Base-by-base conservation (phyloP, 2,113 vertebrate species). In the Trematocara stigmaticum region DNA sequence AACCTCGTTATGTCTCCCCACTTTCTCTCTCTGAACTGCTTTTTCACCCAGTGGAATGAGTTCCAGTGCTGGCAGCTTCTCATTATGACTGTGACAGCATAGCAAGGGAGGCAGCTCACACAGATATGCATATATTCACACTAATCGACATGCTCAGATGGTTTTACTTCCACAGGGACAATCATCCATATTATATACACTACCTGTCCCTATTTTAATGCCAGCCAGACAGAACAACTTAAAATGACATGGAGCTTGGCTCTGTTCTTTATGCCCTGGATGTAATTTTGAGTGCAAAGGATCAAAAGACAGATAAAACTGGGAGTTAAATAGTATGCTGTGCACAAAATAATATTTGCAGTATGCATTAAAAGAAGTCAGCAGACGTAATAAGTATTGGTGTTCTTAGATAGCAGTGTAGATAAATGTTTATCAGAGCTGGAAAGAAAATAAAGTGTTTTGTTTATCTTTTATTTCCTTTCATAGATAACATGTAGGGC, bases 81-180 rank as follows among this genome's bases (percentile, higher is more conserved):
- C 84, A 87, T 93, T 92, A 89, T 82, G 40, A 92, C 85, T 87
- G 84, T 87, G 87, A 87, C 88, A 89, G 89, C 40, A 55, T 40
- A 85, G 81, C 78, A 85, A 71, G 83, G 38, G 49, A 82, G 59
- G 71, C 31, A 56, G 45, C 23, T 86, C 84, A 79, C 51, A 89
- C 61, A 53, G 23, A 80, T 55, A 84, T 74, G 40, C 20, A 69
- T 47, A 76, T 34, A 51, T 76, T 76, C 71, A 45, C 34, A 35
- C 52, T 31, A 64, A 64, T 79, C 85, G 71, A 29, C 35, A 55
- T 16, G 7, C 26, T 78, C 38, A 87, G 79, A 90, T 16, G 84
- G 76, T 38, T 76, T 64, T 26, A 47, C 34, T 38, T 82, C 79
- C 10, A 38, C 38, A n/a, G 76, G 61, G 79, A 80, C 23, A 69